phyloP scores from a whole-genome alignment of 1,140 invertebrate genomes.

The Zaprionus camerounensis region DNA sequence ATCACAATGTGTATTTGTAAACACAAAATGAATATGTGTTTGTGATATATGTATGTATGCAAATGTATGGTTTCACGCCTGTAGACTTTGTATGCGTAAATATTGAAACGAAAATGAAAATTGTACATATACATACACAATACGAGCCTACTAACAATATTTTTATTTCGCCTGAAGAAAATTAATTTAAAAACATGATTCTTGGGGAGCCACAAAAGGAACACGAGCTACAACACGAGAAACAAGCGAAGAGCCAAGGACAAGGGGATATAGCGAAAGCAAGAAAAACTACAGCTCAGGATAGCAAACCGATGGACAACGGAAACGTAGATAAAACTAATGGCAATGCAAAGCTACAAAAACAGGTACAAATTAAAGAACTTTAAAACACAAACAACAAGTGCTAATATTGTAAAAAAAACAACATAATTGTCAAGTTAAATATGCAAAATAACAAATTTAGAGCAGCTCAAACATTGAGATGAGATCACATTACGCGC shows the following conservation, averaged over 20 bases:
- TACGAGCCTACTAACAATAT: not conserved
- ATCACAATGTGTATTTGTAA: not conserved
- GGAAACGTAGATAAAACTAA: constrained; percentile 42
- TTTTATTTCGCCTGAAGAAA: not conserved
- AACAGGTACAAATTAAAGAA: constrained; percentile 20
- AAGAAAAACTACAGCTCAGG: constrained; percentile 3
- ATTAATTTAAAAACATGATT: constrained; percentile 53
- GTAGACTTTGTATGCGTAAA: not conserved
- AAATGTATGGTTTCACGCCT: not conserved
- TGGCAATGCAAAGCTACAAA: constrained; percentile 47
- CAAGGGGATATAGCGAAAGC: constrained; percentile 21
- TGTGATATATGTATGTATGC: not conserved
- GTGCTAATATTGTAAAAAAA: not conserved
- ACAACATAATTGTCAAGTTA: not conserved
- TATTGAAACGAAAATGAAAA: not conserved
- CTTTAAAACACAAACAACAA: not conserved
- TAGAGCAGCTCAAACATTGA: constrained; percentile 18
- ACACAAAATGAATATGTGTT: not conserved
- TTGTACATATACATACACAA: not conserved
- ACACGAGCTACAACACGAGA: constrained; percentile 36
- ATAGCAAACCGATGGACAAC: constrained; percentile 30
- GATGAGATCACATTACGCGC: constrained; percentile 30
- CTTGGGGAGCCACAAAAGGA: constrained; percentile 51
- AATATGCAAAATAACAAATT: not conserved
- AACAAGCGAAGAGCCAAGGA: constrained; percentile 14